Conservation (phyloP, 2,888 invertebrate genomes). For the Pandemis heparana region DNA sequence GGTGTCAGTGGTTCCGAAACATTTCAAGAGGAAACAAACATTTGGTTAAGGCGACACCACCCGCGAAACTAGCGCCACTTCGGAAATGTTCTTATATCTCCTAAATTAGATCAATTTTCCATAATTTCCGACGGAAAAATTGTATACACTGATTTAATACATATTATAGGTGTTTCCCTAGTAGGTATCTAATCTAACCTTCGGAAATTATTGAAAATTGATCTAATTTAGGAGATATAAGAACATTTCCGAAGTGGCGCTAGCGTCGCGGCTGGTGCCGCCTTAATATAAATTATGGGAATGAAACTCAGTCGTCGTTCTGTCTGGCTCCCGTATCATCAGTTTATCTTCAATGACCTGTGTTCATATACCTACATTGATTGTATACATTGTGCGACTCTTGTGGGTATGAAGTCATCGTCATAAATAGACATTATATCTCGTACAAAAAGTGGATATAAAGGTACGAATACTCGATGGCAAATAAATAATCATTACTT, state of each 20-base stretch:
- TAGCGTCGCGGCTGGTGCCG: too few relatives aligned
- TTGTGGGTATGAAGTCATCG: conserved; percentile 33
- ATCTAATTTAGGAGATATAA: too few relatives aligned
- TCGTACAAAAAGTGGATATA: not conserved
- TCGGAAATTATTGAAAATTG: too few relatives aligned
- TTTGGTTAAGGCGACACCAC: too few relatives aligned
- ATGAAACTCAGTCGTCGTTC: conserved; percentile 34
- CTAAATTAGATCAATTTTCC: too few relatives aligned
- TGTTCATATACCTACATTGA: conserved; percentile 6
- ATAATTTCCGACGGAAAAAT: too few relatives aligned
- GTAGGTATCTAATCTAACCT: too few relatives aligned
- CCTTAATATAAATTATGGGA: conserved; percentile 26
- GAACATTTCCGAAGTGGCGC: too few relatives aligned
- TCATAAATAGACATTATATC: not conserved
- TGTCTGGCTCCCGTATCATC: conserved; percentile 36
- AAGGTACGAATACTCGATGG: not conserved
- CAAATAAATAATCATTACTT: not conserved
- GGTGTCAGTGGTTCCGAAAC: not conserved
- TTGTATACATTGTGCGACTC: conserved; percentile 2
- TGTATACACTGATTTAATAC: too few relatives aligned
- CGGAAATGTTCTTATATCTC: too few relatives aligned
- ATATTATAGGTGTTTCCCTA: too few relatives aligned
- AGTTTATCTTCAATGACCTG: conserved; percentile 40
- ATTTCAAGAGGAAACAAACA: not conserved
- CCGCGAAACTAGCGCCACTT: too few relatives aligned